phyloP scores from a whole-genome alignment of 2,113 vertebrate species.

The Takifugu bimaculatus region DNA sequence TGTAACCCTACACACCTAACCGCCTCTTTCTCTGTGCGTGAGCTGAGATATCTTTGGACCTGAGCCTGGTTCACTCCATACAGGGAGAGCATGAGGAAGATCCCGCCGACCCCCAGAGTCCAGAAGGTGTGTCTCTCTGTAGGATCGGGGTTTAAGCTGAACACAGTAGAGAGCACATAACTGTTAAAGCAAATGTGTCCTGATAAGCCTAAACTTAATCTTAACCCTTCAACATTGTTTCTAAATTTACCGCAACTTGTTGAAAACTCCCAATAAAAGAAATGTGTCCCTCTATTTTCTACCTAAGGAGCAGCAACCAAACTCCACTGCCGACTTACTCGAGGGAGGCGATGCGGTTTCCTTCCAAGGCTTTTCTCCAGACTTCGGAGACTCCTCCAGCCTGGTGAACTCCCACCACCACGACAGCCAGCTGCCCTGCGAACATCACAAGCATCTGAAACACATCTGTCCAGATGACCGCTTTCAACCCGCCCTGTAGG shows the following conservation, averaged over 20 bases:
- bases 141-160: conserved; percentile 86
- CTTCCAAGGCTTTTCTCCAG: conserved; percentile 76
- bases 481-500: conserved; percentile 83
- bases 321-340: conserved; percentile 74
- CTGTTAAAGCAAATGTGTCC: no score
- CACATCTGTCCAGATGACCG: conserved; percentile 89
- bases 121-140: conserved; percentile 90
- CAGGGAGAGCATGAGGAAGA: conserved; percentile 93
- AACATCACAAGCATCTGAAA: conserved; percentile 88
- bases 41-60: conserved; percentile 92
- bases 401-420: conserved; percentile 79
- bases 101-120: conserved; percentile 84
- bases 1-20: conserved; percentile 53
- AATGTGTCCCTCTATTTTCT: neutral
- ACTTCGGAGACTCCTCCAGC: conserved; percentile 80
- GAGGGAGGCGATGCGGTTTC: conserved; percentile 77
- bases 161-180: neutral
- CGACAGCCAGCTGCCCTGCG: conserved; percentile 81
- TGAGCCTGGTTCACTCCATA: conserved; percentile 95
- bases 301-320: neutral
- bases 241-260: no score
- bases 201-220: no score
- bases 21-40: conserved; percentile 85
- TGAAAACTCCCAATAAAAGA: neutral
- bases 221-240: no score